phyloP scores from a whole-genome alignment of 1,140 invertebrate genomes.

The Euborellia annulipes region DNA sequence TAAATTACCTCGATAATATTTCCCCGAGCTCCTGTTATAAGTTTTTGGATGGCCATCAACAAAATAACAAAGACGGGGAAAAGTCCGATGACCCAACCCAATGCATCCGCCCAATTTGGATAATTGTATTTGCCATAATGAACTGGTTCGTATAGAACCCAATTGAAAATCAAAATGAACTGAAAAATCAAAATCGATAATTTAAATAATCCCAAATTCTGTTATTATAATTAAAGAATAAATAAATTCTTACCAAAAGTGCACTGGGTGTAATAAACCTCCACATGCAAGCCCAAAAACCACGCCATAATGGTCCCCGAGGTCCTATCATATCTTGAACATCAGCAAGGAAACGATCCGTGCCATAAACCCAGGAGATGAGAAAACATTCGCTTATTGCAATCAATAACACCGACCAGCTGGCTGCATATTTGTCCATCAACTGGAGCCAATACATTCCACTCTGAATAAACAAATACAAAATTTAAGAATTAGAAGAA shows the following conservation, averaged over 20 bases:
- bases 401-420: slow-evolving; percentile 69
- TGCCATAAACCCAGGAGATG: slow-evolving; percentile 69
- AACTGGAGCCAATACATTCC: slow-evolving; percentile 72
- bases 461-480: slow-evolving; percentile 32
- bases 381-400: slow-evolving; percentile 63
- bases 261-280: slow-evolving; percentile 57
- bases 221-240: background rate
- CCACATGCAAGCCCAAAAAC: slow-evolving; percentile 71
- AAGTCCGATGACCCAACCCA: slow-evolving; percentile 61
- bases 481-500: slow-evolving; percentile 4
- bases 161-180: slow-evolving; percentile 69
- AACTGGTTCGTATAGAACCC: slow-evolving; percentile 62
- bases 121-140: slow-evolving; percentile 57
- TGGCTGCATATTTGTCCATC: slow-evolving; percentile 75
- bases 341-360: slow-evolving; percentile 61
- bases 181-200: slow-evolving; percentile 25
- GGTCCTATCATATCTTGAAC: slow-evolving; percentile 65
- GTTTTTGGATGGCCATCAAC: slow-evolving; percentile 43
- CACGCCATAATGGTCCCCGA: slow-evolving; percentile 48
- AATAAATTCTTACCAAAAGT: slow-evolving; percentile 34
- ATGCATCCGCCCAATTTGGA: slow-evolving; percentile 55
- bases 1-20: slow-evolving; percentile 32
- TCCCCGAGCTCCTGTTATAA: slow-evolving; percentile 35
- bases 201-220: slow-evolving; percentile 5
- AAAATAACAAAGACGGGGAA: slow-evolving; percentile 55